These are phyloP conservation scores for Cheilosia scutellata DNA, from an alignment of 2,888 invertebrate genomes.

Conservation along the genomic window DNA sequence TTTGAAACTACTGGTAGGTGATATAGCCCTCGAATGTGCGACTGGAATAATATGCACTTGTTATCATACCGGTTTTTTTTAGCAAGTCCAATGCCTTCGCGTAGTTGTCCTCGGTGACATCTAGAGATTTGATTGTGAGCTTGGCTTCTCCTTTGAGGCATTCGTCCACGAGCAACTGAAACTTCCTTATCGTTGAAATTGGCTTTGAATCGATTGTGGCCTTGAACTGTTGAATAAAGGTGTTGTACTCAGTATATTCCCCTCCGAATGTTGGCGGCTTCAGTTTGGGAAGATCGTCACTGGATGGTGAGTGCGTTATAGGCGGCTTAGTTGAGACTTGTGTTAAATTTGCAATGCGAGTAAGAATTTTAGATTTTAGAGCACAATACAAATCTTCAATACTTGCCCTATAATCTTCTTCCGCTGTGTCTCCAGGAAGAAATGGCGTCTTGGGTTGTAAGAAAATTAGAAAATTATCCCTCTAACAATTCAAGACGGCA, in stretches of 20 bases:
- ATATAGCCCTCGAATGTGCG: no score
- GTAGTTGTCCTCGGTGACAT: no score
- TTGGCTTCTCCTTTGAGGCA: no score
- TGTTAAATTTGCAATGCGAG: neutral
- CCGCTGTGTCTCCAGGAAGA: neutral
- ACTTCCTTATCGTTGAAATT: conserved; percentile 46
- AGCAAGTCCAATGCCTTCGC: no score
- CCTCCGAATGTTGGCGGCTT: conserved; percentile 36
- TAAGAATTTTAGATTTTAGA: conserved; percentile 28
- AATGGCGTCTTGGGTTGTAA: conserved; percentile 13
- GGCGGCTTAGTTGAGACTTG: neutral
- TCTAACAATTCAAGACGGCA: conserved; percentile 14
- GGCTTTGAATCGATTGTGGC: conserved; percentile 21
- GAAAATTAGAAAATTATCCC: conserved; percentile 12
- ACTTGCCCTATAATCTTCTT: conserved; percentile 27
- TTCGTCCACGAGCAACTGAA: conserved; percentile 23
- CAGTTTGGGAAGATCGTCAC: conserved; percentile 34
- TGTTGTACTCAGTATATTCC: conserved; percentile 36
- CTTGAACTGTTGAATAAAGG: conserved; percentile 42
- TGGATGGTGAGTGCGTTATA: neutral
- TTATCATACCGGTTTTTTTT: no score
- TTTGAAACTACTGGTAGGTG: no score
- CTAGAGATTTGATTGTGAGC: no score
- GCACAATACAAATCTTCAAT: conserved; percentile 33
- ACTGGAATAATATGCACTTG: no score